These are phyloP conservation scores for Xanthostigma xanthostigma DNA, from an alignment of 2,888 invertebrate genomes.

Conservation along the genomic window DNA sequence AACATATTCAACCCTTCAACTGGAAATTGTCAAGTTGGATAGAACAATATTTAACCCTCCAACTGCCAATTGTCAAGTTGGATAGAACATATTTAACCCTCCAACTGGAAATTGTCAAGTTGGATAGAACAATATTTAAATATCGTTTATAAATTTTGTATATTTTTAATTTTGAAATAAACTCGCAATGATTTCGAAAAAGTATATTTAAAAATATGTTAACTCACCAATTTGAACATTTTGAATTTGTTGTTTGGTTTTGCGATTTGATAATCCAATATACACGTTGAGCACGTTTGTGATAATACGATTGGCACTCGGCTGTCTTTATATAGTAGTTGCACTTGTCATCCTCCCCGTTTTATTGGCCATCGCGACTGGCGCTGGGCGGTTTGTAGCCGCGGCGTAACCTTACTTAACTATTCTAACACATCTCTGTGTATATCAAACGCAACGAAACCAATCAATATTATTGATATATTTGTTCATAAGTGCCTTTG, in stretches of 20 bases:
- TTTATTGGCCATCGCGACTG: conserved; percentile 7
- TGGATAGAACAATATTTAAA: neutral
- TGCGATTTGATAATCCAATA: neutral
- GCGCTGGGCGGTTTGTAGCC: neutral
- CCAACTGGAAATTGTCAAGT: no score
- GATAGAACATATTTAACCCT: no score
- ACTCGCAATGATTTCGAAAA: neutral
- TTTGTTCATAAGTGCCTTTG: no score
- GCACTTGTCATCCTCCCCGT: conserved; percentile 1
- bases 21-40: no score
- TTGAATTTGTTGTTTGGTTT: conserved; percentile 10
- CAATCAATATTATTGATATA: no score
- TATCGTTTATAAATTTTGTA: neutral
- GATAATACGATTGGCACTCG: neutral
- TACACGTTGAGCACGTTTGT: conserved; percentile 1
- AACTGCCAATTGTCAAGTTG: no score
- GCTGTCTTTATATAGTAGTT: conserved; percentile 1
- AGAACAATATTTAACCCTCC: no score
- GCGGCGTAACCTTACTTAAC: neutral
- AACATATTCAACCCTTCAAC: no score
- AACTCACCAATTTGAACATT: conserved; percentile 22
- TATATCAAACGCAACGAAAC: no score
- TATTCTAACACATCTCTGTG: no score
- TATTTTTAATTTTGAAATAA: neutral
- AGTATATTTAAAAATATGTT: neutral